Percentiles rank a stretch among this genome's conserved stretches.
Conservation (phyloP, 2,113 vertebrate species). For the Pomatostomus ruficeps region DNA sequence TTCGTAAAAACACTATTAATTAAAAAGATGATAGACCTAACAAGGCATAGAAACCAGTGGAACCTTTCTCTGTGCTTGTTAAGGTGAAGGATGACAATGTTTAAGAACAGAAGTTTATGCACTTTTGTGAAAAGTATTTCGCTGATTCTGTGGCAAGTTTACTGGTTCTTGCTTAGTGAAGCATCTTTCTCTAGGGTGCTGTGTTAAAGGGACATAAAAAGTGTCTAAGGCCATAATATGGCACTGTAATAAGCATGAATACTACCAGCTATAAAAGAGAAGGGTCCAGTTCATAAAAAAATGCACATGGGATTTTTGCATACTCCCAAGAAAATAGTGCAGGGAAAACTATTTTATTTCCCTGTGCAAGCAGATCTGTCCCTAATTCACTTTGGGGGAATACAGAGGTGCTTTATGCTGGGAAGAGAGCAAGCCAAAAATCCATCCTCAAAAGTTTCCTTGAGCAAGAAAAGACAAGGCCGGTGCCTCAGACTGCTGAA, state of each 20-base stretch:
- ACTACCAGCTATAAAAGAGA: conserved; percentile 60
- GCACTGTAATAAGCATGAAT: conserved; percentile 62
- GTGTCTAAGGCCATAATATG: conserved; percentile 50
- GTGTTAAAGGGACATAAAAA: conserved; percentile 55
- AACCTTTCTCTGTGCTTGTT: conserved; percentile 74
- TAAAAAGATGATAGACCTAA: conserved; percentile 98
- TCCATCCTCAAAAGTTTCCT: neutral
- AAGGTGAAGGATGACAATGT: conserved; percentile 71
- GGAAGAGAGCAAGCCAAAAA: neutral
- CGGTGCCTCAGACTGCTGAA: neutral
- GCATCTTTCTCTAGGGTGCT: conserved; percentile 54
- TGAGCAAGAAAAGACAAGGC: neutral
- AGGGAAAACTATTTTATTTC: conserved; percentile 44
- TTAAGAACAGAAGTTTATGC: conserved; percentile 64
- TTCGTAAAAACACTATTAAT: conserved; percentile 99
- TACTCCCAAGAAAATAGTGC: conserved; percentile 36
- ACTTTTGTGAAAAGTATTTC: conserved; percentile 45
- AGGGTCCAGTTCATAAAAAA: conserved; percentile 68
- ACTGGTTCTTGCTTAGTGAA: conserved; percentile 58
- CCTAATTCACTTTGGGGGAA: conserved; percentile 18
- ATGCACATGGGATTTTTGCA: conserved; percentile 59
- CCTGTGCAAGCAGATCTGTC: conserved; percentile 25
- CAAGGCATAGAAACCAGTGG: conserved; percentile 87
- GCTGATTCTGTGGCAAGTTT: conserved; percentile 45
- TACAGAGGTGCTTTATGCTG: neutral